Base-by-base conservation (phyloP, 2,888 invertebrate genomes). In the Drosophila stalkeri region DNA sequence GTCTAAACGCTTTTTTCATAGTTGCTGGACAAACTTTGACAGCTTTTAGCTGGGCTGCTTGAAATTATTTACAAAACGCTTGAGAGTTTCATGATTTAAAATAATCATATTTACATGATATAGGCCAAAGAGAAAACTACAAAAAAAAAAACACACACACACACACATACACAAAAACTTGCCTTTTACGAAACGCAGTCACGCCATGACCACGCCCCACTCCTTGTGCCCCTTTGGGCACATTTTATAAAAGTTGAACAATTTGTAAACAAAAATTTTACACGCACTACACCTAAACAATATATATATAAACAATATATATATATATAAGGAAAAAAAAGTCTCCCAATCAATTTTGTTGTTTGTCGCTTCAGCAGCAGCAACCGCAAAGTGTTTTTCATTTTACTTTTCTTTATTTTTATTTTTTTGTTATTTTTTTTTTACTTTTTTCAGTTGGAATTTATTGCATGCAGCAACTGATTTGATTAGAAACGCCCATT, bases 401-500 rank as follows among this genome's bases (percentile, higher is more conserved):
- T 39, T 60, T 47, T 44, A 20, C 33, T 43, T 39, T 4, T 35
- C 12, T 23, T 16, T 64, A 57, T 62, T 47, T 31, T 39, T 62
- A 7, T 33, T 27, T 12, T 20, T 47, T 51, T 31, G n/a, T 63
- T 46, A 14, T n/a, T 37, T 43, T 51, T 27, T 68, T 44, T 54
- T 5, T n/a, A 8, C 2, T 16, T 16, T 9, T 33, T 16, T 16
- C 37, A 6, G 66, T 55, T 73, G 56, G 65, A 76, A 84, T 84
- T 84, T 86, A 89, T 89, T 78, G 89, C 82, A 89, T 84, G 84
- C 79, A 86, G 81, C 82, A 84, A 86, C 89, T 89, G 87, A 84
- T 89, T 84, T 84, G 89, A 89, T 84, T 84, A 84, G 89, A 84
- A 89, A 84, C 87, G 87, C 87, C 84, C 82, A 87, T 79, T 55